A percentile compares a stretch with the other conserved stretches of the same genome.
phyloP scores from a whole-genome alignment of 2,888 invertebrate genomes.

The Tetrapedia diversipes region DNA sequence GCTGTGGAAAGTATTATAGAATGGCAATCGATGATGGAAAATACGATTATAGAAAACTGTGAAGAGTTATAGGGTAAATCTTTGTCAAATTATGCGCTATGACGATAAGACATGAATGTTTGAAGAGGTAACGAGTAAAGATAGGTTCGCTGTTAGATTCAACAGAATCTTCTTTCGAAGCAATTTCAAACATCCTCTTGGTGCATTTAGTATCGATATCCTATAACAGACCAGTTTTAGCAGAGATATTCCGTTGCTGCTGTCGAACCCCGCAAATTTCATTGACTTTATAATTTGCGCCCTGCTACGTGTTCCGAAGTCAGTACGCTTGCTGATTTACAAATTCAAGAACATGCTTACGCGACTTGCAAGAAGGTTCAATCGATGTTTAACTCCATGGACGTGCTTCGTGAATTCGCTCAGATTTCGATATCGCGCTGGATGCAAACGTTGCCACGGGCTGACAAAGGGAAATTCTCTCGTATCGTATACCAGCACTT shows the following conservation, averaged over 20 bases:
- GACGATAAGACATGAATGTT: neutral
- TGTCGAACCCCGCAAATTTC: neutral
- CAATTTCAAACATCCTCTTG: neutral
- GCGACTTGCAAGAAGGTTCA: conserved; percentile 7
- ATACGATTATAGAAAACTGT: neutral
- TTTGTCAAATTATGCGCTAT: neutral
- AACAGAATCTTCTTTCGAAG: neutral
- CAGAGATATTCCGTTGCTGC: neutral
- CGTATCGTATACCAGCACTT: neutral
- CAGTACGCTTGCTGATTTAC: neutral
- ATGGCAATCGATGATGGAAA: neutral
- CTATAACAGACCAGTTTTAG: neutral
- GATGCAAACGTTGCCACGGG: conserved; percentile 36
- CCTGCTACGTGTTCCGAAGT: conserved; percentile 1
- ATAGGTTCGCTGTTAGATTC: neutral
- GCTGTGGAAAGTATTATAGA: too few species aligned
- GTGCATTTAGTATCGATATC: neutral
- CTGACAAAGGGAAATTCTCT: conserved; percentile 15
- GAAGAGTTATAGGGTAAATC: neutral
- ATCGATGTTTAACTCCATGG: conserved; percentile 11
- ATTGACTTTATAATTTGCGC: conserved; percentile 15
- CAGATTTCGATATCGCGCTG: conserved; percentile 20
- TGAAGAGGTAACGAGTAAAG: too few species aligned
- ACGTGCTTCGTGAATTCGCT: conserved; percentile 13
- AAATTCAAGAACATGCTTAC: neutral